Conservation (phyloP, 2,113 vertebrate genomes). For the Gorsachius goisagi region DNA sequence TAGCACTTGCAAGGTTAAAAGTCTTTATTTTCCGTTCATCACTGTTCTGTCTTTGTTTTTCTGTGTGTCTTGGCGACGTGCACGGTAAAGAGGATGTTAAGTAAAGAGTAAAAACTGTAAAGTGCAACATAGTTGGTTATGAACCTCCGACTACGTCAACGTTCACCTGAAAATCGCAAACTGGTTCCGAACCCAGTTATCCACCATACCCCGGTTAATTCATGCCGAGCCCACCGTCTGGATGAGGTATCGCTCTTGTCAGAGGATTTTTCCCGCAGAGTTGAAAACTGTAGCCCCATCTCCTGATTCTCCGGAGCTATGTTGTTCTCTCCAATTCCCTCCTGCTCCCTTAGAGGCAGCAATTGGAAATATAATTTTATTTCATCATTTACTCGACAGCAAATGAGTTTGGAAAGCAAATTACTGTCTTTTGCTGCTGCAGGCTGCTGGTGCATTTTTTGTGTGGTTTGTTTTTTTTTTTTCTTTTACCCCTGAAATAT, state of each 20-base stretch:
- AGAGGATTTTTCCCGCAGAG: background rate
- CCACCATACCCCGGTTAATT: background rate
- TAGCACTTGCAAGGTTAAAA: background rate
- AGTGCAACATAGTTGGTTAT: rapidly evolving
- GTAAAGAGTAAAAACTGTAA: background rate
- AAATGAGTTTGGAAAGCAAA: background rate
- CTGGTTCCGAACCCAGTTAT: background rate
- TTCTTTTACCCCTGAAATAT: background rate
- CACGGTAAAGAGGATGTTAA: background rate
- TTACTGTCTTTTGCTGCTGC: background rate
- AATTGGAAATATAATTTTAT: background rate
- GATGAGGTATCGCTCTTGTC: background rate
- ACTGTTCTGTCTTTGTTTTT: background rate
- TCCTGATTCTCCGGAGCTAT: background rate
- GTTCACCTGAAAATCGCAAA: background rate
- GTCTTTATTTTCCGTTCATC: background rate
- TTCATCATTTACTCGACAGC: background rate
- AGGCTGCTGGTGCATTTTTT: background rate
- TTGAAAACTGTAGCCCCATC: background rate
- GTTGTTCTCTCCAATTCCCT: background rate
- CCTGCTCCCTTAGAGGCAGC: background rate
- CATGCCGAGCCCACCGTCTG: background rate
- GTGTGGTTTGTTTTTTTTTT: background rate
- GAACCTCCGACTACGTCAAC: background rate
- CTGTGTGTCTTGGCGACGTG: background rate